A percentile compares a stretch with the other conserved stretches of the same genome.
These are phyloP conservation scores for Characodon lateralis DNA, from an alignment of 2,797 vertebrate genomes.

Conservation along the genomic window DNA sequence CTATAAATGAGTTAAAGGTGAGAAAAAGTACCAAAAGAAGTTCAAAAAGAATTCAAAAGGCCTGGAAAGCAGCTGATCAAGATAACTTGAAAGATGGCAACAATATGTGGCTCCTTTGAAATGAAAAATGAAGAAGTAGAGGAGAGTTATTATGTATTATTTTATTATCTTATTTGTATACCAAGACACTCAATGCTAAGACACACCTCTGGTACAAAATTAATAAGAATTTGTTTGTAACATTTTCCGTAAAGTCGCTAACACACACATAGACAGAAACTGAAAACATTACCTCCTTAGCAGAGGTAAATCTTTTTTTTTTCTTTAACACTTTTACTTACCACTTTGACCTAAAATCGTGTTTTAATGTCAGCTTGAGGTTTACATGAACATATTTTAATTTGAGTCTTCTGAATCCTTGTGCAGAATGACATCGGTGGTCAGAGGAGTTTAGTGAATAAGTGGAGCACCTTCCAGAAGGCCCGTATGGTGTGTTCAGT, in stretches of 20 bases:
- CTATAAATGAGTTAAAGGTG: neutral
- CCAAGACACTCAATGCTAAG: too few relatives aligned
- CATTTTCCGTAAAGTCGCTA: too few relatives aligned
- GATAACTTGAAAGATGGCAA: neutral
- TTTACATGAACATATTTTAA: neutral
- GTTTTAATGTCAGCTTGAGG: neutral
- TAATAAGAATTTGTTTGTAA: too few relatives aligned
- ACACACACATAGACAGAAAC: too few relatives aligned
- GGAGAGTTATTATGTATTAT: too few relatives aligned
- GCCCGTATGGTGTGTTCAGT: slow-evolving; percentile 83
- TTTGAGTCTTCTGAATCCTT: neutral
- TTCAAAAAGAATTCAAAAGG: neutral
- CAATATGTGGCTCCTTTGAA: neutral
- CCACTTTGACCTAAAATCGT: neutral
- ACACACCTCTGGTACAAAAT: too few relatives aligned
- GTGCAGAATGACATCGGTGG: slow-evolving; percentile 84
- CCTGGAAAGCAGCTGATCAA: neutral
- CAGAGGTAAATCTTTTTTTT: neutral
- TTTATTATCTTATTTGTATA: too few relatives aligned
- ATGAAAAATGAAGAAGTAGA: neutral
- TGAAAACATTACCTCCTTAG: too few relatives aligned
- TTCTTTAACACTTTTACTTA: neutral
- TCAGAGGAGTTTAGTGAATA: slow-evolving; percentile 85
- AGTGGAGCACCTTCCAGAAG: slow-evolving; percentile 88
- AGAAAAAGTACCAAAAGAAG: too few relatives aligned